These are phyloP conservation scores for Pipistrellus nathusii DNA, from an alignment of 2,797 vertebrate species.

Conservation along the genomic window DNA sequence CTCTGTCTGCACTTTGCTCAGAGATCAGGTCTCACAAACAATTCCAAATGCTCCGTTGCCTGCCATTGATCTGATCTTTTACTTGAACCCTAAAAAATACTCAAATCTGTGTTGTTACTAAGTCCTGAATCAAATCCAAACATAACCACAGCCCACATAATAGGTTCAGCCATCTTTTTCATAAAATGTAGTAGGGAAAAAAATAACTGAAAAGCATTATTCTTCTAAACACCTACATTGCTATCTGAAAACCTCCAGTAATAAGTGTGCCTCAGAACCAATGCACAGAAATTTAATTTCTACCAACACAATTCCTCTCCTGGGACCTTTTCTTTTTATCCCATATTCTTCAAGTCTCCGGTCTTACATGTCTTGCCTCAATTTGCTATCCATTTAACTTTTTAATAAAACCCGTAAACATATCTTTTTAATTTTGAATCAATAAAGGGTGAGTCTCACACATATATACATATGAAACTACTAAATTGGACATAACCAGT, in stretches of 20 bases:
- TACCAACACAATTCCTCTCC: background rate
- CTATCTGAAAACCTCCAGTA: background rate
- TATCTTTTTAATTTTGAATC: background rate
- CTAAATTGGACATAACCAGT: background rate
- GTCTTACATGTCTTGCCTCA: background rate
- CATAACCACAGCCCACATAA: background rate
- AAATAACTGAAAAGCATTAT: background rate
- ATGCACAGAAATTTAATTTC: background rate
- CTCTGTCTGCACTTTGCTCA: background rate
- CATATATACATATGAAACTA: background rate
- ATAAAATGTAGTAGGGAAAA: background rate
- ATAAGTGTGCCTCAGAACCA: background rate
- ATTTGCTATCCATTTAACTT: background rate
- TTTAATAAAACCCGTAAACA: background rate
- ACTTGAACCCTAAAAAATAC: background rate
- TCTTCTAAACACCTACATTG: background rate
- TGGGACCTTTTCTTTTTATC: background rate
- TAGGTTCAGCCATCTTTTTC: background rate
- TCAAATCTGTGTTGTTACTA: background rate
- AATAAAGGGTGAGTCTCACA: background rate
- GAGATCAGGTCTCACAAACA: background rate
- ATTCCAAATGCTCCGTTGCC: background rate
- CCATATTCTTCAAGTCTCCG: background rate
- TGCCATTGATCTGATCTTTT: constrained; percentile 11
- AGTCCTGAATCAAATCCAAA: background rate